phyloP scores from a whole-genome alignment of 2,888 invertebrate species.

The Apamea epomidion region DNA sequence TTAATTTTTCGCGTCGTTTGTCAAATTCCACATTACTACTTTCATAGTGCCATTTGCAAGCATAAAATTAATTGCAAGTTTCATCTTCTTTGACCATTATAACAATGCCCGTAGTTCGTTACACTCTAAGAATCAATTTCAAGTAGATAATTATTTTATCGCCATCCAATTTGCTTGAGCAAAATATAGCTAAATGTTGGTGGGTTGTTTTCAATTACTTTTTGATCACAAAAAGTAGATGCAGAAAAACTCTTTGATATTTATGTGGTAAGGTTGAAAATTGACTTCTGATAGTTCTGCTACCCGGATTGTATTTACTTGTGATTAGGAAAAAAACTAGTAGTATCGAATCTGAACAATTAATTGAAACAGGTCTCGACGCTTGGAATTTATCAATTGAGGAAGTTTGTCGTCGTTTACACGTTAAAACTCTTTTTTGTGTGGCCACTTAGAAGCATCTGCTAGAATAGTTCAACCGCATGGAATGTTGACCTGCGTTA shows the following conservation, averaged over 20 bases:
- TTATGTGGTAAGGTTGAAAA: slow-evolving; percentile 32
- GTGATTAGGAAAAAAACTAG: slow-evolving; percentile 35
- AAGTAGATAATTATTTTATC: slow-evolving; percentile 50
- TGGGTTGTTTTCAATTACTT: slow-evolving; percentile 58
- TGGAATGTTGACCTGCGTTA: neutral
- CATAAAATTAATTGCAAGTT: slow-evolving; percentile 53
- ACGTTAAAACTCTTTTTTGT: neutral
- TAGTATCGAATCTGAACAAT: slow-evolving; percentile 20
- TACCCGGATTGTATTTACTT: slow-evolving; percentile 7
- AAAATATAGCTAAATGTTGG: slow-evolving; percentile 37
- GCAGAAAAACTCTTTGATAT: slow-evolving; percentile 38
- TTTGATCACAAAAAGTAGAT: slow-evolving; percentile 45
- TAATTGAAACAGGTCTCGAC: slow-evolving; percentile 21
- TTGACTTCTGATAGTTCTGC: slow-evolving; percentile 25
- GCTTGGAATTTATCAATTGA: slow-evolving; percentile 19
- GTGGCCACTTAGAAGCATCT: neutral
- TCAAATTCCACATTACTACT: slow-evolving; percentile 36
- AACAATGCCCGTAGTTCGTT: slow-evolving; percentile 59
- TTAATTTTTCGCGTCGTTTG: slow-evolving; percentile 41
- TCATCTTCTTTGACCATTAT: slow-evolving; percentile 43
- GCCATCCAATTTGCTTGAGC: slow-evolving; percentile 41
- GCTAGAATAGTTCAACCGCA: neutral
- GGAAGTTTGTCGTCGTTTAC: slow-evolving; percentile 18
- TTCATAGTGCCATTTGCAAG: slow-evolving; percentile 41
- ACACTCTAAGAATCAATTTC: slow-evolving; percentile 58